Evolutionary conservation across 2,797 vertebrate species (phyloP), one percentile per base, ranked within the genome.

Genomic region (Meriones psammophilus): DNA sequence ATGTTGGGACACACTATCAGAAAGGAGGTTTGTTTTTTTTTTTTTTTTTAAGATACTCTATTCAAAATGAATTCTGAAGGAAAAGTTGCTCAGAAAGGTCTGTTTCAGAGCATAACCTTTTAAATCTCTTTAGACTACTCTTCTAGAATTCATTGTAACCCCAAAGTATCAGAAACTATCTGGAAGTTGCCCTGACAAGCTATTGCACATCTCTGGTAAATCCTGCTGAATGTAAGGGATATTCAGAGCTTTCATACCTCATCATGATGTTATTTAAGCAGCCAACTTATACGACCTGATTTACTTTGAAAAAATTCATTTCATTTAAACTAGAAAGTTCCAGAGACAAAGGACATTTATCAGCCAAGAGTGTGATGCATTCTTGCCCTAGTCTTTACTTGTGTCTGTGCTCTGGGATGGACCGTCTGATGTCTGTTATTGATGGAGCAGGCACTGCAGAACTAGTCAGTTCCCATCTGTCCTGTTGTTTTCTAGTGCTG

Each of bases 401-500:
- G 95, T 97, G 95, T 97, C 97, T 98, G 80, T 98, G 97, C 96
- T 98, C 98, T 97, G 96, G 94, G 98, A 98, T 97, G 96, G 97
- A 98, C 95, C 12, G 69, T 97, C 97, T 98, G 94, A 97, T 96
- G 97, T 97, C 94, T 98, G 95, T 91, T 87, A 66, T 1, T 95
- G 96, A 96, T 95, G 98, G 98, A 98, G 98, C 98, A 98, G 97
- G 97, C 97, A 96, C 97, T 97, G 97, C 97, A 98, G 97, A 98
- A 97, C 96, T 97, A 92, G 97, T 95, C 97, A 97, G 91, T 96
- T 96, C 97, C 94, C 94, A 95, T 95, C 96, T 96, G 84, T 97
- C 97, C 96, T 97, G 94, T 98, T 98, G 98, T 95, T 98, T 97
- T 98, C 97, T 98, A 98, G 98, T 98, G 98, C 98, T 98, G 98